phyloP scores from a whole-genome alignment of 2,797 vertebrate genomes.

The Taenioides sp. region DNA sequence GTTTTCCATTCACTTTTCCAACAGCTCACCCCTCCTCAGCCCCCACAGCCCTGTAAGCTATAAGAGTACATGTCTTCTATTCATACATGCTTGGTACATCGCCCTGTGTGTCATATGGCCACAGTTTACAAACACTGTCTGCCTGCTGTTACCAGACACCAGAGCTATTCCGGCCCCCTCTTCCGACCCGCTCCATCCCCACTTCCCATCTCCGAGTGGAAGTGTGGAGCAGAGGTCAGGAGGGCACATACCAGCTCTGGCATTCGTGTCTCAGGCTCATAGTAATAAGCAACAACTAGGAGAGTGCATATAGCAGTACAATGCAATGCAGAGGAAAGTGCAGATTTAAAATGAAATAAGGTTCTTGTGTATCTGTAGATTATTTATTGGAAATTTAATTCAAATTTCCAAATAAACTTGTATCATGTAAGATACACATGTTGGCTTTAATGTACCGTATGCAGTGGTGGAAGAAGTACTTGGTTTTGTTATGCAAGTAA shows the following conservation, averaged over 20 bases:
- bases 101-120: constrained; percentile 58
- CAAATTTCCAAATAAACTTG: too few relatives aligned
- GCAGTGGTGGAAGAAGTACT: too few relatives aligned
- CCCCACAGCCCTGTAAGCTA: too few relatives aligned
- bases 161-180: constrained; percentile 75
- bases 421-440: too few relatives aligned
- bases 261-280: constrained; percentile 72
- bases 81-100: constrained; percentile 54
- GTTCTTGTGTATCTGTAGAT: too few relatives aligned
- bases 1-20: constrained; percentile 7
- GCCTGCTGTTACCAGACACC: constrained; percentile 74
- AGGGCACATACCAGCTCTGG: constrained; percentile 79
- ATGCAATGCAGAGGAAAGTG: constrained; percentile 42
- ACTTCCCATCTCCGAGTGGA: constrained; percentile 73
- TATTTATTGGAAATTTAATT: too few relatives aligned
- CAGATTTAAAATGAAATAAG: not conserved
- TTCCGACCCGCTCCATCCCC: constrained; percentile 64
- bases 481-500: too few relatives aligned
- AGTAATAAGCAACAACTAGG: constrained; percentile 60
- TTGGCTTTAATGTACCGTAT: too few relatives aligned
- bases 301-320: constrained; percentile 36
- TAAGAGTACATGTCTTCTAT: constrained; percentile 47
- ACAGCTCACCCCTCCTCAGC: not conserved
- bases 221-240: constrained; percentile 77
- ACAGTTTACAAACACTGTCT: constrained; percentile 76